Base-by-base conservation (phyloP, 2,888 invertebrate species). In the Meghimatium bilineatum region DNA sequence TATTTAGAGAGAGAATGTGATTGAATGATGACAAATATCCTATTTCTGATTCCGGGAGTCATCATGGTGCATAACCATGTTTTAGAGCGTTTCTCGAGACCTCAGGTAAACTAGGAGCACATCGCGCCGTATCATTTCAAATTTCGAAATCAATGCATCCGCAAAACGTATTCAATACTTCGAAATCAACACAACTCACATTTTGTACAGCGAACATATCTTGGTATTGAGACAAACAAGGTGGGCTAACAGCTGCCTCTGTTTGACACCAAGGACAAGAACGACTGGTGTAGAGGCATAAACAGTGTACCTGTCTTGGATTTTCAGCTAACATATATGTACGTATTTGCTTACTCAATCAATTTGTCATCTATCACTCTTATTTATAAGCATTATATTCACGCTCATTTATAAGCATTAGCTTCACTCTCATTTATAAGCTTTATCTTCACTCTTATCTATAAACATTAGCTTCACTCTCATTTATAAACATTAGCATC, bases 271-370 rank as follows among this genome's bases (percentile, higher is more conserved):
- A 34, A 23, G 26, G 14, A 34, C 14, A n/a, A 74, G 81, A 81
- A 81, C 81, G 81, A 81, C 81, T 81, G 81, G 81, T 69, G 44
- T 49, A 81, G 81, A 81, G 74, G 81, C 81, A 32, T 38, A 34
- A 34, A 23, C 67, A 23, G 49, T 67, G 60, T 38, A 38, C 69
- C 79, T 79, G 32, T 29, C 6, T 79, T 69, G 69, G n/a, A 12
- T 79, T 79, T 2, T 34, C 14, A 56, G 34, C 69, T 71, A 52
- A 32, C 26, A 74, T 32, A 8, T 8, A 5, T 44, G 44, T 1
- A 34, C 20, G 20, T 69, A 3, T 14, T 34, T 71, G 20, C 12
- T 36, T 38, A 2, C 38, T 23, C 38, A 23, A 26, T 20, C 38
- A 26, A 20, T n/a, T 38, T 5, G 26, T 12, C 23, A 8, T 14